These are phyloP conservation scores for Cecidostiba fungosa DNA, from an alignment of 2,888 invertebrate species.

Conservation along the genomic window DNA sequence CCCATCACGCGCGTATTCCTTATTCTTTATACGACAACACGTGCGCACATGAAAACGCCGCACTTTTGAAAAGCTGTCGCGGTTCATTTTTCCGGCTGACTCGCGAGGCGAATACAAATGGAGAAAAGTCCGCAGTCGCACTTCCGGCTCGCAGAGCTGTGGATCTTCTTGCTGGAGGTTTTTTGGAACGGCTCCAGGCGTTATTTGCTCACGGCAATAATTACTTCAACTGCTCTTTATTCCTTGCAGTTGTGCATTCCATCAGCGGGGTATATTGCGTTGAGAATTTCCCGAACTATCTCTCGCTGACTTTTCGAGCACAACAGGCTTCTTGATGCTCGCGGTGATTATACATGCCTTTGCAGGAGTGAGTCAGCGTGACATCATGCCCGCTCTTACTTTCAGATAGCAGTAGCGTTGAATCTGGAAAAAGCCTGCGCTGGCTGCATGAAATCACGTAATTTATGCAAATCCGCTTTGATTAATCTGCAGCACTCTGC, in stretches of 20 bases:
- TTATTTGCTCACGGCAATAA: not conserved
- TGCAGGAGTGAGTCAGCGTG: not conserved
- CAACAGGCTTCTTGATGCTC: not conserved
- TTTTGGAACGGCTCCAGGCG: not conserved
- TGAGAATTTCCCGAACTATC: too few relatives aligned
- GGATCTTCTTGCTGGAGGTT: not conserved
- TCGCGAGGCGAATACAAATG: conserved; percentile 9
- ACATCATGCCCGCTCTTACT: not conserved
- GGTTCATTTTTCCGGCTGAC: not conserved
- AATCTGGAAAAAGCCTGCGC: not conserved
- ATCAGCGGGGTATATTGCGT: too few relatives aligned
- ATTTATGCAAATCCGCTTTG: not conserved
- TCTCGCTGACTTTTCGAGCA: too few relatives aligned
- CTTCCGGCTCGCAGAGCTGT: not conserved
- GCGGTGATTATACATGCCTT: not conserved
- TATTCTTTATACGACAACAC: not conserved
- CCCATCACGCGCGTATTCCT: conserved; percentile 29
- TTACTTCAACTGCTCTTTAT: conserved; percentile 3
- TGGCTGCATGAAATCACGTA: not conserved
- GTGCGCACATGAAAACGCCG: not conserved
- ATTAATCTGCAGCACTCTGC: not conserved
- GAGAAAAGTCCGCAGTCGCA: too few relatives aligned
- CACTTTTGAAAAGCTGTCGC: not conserved
- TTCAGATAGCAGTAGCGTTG: not conserved
- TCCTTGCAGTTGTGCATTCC: not conserved